Base-by-base conservation (phyloP, 2,113 vertebrate genomes). In the Pantherophis guttatus region DNA sequence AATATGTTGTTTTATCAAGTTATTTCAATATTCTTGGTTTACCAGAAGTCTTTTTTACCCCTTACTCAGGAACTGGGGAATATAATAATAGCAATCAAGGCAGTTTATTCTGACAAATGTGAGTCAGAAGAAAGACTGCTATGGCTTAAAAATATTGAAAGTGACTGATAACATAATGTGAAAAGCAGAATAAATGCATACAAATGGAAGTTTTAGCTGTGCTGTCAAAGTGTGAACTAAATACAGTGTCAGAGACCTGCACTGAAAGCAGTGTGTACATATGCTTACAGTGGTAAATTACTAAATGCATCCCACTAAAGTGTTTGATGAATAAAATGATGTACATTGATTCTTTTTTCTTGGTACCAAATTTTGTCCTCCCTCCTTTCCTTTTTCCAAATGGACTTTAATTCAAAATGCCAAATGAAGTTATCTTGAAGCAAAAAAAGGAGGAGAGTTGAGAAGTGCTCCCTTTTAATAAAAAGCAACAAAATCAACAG, bases 111-210 rank as follows among this genome's bases (percentile, higher is more conserved):
- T 97, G 97, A 97, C 95, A 98, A 98, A 98, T 94, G 91, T 94
- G 94, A 97, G 96, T 97, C 97, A 98, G 95, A 96, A 70, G 97
- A 96, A 96, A 93, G 95, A 96, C 96, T 97, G 96, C 97, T 97
- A 96, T 97, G 97, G 96, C 97, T 97, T 97, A 96, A 97, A 98
- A 97, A 97, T 98, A 98, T 97, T 97, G 96, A 92, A 97, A 98
- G 96, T 97, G 97, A 97, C 97, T 97, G 97, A 97, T 97, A 98
- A 97, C 97, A 97, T 97, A 97, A 98, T 95, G 96, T 95, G 95
- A 92, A 94, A 96, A 97, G 96, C 96, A 95, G 97, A 98, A 98
- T 97, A 98, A 98, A 98, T 98, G 97, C 97, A 98, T 97, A 96
- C 96, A 97, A 98, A 98, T 97, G 96, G 96, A 96, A 96, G 96